phyloP scores from a whole-genome alignment of 2,797 vertebrate species.

The Rhinichthys osculus region DNA sequence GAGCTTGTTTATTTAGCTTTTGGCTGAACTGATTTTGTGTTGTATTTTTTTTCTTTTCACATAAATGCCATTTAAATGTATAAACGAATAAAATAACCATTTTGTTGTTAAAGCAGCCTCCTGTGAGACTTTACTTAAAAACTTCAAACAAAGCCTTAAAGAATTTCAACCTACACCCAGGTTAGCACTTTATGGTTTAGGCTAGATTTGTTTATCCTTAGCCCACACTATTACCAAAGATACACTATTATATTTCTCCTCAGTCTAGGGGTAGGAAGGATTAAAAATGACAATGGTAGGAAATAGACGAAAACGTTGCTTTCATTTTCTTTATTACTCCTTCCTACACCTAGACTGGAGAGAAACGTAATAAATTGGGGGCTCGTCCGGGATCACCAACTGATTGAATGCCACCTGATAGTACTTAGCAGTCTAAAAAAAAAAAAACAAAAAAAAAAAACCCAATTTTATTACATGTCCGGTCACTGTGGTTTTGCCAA shows the following conservation, averaged over 20 bases:
- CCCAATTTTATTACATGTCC: neutral
- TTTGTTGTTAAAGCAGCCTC: neutral
- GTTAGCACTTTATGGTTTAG: neutral
- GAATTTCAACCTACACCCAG: neutral
- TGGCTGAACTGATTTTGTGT: neutral
- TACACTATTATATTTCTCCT: neutral
- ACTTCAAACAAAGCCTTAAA: neutral
- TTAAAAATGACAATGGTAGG: neutral
- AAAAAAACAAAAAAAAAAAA: neutral
- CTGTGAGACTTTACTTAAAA: neutral
- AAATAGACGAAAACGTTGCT: neutral
- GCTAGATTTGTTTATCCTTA: neutral
- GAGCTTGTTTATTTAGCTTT: neutral
- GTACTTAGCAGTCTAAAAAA: neutral
- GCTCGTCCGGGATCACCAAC: neutral
- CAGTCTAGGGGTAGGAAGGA: neutral
- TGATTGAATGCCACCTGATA: neutral
- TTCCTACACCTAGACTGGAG: neutral
- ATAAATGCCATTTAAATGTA: neutral
- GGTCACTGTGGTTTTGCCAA: too few species aligned
- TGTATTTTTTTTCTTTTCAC: neutral
- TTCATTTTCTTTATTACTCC: neutral
- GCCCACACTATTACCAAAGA: neutral
- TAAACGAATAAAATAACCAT: neutral
- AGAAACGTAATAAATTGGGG: neutral